phyloP scores from a whole-genome alignment of 1,140 invertebrate genomes.

The Portunus trituberculatus region DNA sequence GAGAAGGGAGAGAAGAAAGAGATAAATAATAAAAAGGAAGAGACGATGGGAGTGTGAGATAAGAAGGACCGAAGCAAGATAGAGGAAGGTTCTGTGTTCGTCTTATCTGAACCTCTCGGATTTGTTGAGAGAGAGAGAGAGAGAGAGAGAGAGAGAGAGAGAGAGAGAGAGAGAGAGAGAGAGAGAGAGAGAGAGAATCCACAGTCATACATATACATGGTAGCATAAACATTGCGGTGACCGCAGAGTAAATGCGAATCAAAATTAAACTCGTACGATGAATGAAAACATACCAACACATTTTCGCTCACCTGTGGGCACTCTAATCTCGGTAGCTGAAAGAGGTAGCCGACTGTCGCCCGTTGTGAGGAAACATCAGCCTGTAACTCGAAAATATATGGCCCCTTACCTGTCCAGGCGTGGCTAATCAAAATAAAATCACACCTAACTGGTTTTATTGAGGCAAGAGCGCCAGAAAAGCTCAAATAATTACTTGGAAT shows the following conservation, averaged over 20 bases:
- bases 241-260: background rate
- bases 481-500: background rate
- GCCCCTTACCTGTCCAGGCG: background rate
- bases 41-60: background rate
- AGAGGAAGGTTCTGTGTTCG: background rate
- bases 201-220: background rate
- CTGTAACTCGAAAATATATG: conserved; percentile 4
- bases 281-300: background rate
- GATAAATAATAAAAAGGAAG: background rate
- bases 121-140: background rate
- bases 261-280: background rate
- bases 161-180: background rate
- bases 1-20: background rate
- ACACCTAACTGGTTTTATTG: conserved; percentile 1
- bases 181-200: background rate
- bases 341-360: background rate
- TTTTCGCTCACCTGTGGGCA: background rate
- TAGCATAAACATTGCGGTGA: no score
- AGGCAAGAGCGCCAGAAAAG: background rate
- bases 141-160: no score
- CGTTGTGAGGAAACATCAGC: background rate
- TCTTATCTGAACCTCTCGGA: background rate
- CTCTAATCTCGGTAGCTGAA: background rate
- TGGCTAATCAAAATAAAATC: background rate
- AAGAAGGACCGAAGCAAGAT: background rate